Evolutionary conservation across 2,888 invertebrate genomes (phyloP).

Genomic region (Scaptodrosophila latifasciaeformis): DNA sequence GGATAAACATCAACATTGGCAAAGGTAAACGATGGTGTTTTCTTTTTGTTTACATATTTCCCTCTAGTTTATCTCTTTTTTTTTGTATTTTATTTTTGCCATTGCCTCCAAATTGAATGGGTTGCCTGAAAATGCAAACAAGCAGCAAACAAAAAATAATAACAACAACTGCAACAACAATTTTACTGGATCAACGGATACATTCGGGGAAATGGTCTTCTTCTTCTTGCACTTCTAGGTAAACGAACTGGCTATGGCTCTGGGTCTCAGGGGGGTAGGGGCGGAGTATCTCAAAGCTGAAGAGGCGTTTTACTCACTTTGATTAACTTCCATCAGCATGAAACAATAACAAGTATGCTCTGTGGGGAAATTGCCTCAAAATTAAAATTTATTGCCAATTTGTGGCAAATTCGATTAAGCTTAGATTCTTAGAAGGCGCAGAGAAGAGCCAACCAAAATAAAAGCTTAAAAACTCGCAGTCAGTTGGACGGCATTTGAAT

Average conservation of each 20-base stretch:
- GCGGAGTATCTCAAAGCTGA: too few species aligned
- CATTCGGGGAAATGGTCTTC: conserved; percentile 30
- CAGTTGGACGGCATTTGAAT: conserved; percentile 65
- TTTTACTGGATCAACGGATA: not conserved
- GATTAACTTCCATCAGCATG: conserved; percentile 62
- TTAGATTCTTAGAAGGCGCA: conserved; percentile 48
- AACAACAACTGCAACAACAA: conserved; percentile 14
- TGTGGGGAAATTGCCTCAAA: conserved; percentile 51
- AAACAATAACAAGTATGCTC: too few species aligned
- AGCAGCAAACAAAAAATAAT: not conserved
- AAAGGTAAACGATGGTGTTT: conserved; percentile 48
- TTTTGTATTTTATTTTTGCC: conserved; percentile 12
- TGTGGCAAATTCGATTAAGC: conserved; percentile 70
- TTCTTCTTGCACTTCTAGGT: not conserved
- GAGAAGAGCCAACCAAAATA: conserved; percentile 1
- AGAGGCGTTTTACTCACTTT: too few species aligned
- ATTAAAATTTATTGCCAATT: conserved; percentile 71
- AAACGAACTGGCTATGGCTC: not conserved
- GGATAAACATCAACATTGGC: conserved; percentile 38
- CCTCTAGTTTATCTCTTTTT: conserved; percentile 10
- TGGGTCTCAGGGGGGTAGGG: not conserved
- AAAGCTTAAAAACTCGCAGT: conserved; percentile 11
- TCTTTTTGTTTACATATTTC: conserved; percentile 6
- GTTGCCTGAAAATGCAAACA: conserved; percentile 44
- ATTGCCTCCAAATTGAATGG: conserved; percentile 55